Conservation (phyloP, 1,140 invertebrate genomes). For the Saxidomus purpurata region DNA sequence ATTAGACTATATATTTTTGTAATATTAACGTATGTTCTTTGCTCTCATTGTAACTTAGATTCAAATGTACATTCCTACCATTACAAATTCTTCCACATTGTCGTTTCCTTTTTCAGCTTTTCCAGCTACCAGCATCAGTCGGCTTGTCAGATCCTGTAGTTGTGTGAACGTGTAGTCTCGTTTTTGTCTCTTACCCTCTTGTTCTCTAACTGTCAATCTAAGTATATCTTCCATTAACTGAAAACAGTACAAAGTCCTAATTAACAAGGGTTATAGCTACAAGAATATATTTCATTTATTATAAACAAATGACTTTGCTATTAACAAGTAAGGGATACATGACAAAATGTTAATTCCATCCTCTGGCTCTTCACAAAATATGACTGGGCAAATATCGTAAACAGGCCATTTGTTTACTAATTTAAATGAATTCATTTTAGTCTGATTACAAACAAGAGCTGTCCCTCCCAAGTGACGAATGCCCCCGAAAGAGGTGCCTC, state of each 20-base stretch:
- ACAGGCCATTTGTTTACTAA: too few relatives aligned
- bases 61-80: conserved; percentile 3
- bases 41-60: too few relatives aligned
- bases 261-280: too few relatives aligned
- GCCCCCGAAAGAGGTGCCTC: too few relatives aligned
- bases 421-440: too few relatives aligned
- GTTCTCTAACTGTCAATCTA: conserved; percentile 61
- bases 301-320: too few relatives aligned
- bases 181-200: conserved; percentile 40
- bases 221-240: conserved; percentile 5
- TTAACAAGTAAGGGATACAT: neutral
- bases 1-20: too few relatives aligned
- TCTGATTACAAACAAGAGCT: too few relatives aligned
- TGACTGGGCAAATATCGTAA: neutral
- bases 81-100: neutral
- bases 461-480: too few relatives aligned
- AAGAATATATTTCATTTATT: too few relatives aligned
- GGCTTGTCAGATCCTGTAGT: conserved; percentile 80
- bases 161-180: conserved; percentile 70
- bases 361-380: neutral
- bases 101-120: conserved; percentile 77
- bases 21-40: too few relatives aligned
- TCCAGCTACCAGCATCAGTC: conserved; percentile 82
- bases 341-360: neutral
- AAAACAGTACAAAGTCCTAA: neutral